Evolutionary conservation across 2,113 vertebrate species (phyloP), one percentile per base, ranked within the genome.

Genomic region (Sisor rabdophorus): DNA sequence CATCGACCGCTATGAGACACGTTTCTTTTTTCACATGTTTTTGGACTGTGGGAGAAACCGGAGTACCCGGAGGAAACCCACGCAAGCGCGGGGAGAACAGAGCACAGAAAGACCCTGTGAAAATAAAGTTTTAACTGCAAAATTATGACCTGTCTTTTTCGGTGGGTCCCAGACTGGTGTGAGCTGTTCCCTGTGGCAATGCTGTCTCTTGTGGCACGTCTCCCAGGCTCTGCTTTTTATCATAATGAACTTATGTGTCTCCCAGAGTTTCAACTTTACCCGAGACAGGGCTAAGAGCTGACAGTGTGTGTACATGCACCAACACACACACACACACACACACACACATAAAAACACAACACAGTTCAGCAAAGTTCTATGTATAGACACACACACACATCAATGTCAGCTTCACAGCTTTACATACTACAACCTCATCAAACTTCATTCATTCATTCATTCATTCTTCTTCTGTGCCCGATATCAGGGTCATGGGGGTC

Each of bases 201-300:
- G 76, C 68, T 60, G 73, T 78, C 80, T 79, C 79, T 61, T 53
- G 54, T 77, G 75, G 55, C 75, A 81, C 69, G 75, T 77, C 54
- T 81, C 56, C 65, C 52, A 74, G 80, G 44, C 55, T 75, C 15
- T 15, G 52, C 76, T 67, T 75, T 78, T 56, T 78, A 75, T 82
- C 65, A 65, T 76, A 82, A 82, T 82, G 76, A 47, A 70, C 26
- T 60, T 53, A 56, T 67, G 52, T 32, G 28, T 65, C 72, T 78
- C 67, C 76, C 68, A 71, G 80, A 75, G 50, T 59, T 54, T 71
- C 22, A 54, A 67, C 72, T 75, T 82, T 70, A 76, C 64, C 47
- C 40, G 53, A 44, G 64, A 73, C 56, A 48, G 68, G 48, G 58
- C 28, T 82, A 56, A 47, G 50, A 68, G 36, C 58, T 55, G 71